Evolutionary conservation across 1,140 invertebrate genomes (phyloP), one percentile per base, ranked within the genome.

Genomic region (Galleria mellonella): DNA sequence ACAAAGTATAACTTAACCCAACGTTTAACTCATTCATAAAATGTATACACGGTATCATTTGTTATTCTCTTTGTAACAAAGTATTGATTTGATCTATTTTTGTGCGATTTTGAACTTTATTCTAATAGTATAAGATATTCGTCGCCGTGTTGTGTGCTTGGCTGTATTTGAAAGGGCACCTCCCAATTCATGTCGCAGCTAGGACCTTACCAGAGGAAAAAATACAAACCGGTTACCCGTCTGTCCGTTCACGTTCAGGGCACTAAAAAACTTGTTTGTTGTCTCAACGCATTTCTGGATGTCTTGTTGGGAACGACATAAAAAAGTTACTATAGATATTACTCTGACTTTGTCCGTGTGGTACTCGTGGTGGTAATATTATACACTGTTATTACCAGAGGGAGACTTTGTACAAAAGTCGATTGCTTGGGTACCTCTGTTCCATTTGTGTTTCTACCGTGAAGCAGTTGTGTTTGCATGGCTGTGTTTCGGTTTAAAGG

Each of bases 1-100:
- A 39, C 15, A 23, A 23, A 23, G 6, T 23, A 15, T 27, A 39
- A 27, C 37, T 4, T 45, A 37, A 45, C 33, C 43, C 12, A 30
- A 45, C 32, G 36, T 44, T 44, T 37, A 11, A 11, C 30, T n/a
- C 33, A 37, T 45, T 45, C 43, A 45, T 45, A 38, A 45, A 37
- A 45, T 30, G 12, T 13, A 23, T 9, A 7, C 9, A 11, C 17
- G n/a, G 9, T 28, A 35, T 15, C 15, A 23, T 43, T 35, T 15
- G 23, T 43, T 35, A 23, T 23, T 2, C 17, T 23, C 6, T 23
- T 32, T 40, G 12, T 28, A 35, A 35, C 12, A 11, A 2, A n/a
- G n/a, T n/a, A n/a, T n/a, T n/a, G n/a, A n/a, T n/a, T 13, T 35
- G 32, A 32, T 3, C 2, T 9, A 11, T n/a, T 35, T 35, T 12